Percentiles rank a stretch among this genome's conserved stretches.
Evolutionary conservation across 2,113 vertebrate species (phyloP).

Genomic region (Nannobrachium achirus): DNA sequence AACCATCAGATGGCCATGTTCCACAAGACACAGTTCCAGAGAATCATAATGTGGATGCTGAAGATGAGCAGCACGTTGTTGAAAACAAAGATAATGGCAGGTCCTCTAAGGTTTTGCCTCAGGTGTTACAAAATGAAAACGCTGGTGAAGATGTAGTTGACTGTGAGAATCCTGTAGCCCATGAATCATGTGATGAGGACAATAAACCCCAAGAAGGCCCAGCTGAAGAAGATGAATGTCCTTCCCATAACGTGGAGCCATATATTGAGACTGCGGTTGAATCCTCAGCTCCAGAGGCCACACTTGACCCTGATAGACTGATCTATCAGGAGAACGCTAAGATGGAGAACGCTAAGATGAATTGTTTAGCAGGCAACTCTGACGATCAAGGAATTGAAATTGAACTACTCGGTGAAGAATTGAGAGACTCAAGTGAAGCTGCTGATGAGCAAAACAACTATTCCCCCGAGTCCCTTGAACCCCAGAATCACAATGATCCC

Average conservation of each 20-base stretch:
- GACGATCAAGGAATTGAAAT: neutral
- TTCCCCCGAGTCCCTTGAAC: slow-evolving; percentile 49
- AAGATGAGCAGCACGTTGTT: neutral
- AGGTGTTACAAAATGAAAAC: slow-evolving; percentile 13
- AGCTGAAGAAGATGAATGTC: neutral
- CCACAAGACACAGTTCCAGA: neutral
- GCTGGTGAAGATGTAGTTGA: neutral
- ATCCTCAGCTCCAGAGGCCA: slow-evolving; percentile 6
- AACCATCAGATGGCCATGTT: neutral
- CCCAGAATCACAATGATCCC: slow-evolving; percentile 50
- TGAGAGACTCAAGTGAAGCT: slow-evolving; percentile 27
- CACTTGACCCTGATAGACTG: neutral
- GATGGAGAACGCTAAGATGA: slow-evolving; percentile 19
- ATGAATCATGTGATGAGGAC: slow-evolving; percentile 33
- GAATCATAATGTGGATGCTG: neutral
- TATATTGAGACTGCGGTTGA: slow-evolving; percentile 40
- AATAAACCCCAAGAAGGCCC: slow-evolving; percentile 21
- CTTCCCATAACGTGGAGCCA: slow-evolving; percentile 23
- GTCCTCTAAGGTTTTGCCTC: neutral
- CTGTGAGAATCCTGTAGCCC: slow-evolving; percentile 16
- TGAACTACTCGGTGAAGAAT: neutral
- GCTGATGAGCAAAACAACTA: slow-evolving; percentile 56
- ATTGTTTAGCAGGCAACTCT: slow-evolving; percentile 6
- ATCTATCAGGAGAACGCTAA: slow-evolving; percentile 20
- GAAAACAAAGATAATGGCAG: slow-evolving; percentile 3